These are phyloP conservation scores for Diuraphis noxia DNA, from an alignment of 1,140 invertebrate genomes.

Conservation along the genomic window DNA sequence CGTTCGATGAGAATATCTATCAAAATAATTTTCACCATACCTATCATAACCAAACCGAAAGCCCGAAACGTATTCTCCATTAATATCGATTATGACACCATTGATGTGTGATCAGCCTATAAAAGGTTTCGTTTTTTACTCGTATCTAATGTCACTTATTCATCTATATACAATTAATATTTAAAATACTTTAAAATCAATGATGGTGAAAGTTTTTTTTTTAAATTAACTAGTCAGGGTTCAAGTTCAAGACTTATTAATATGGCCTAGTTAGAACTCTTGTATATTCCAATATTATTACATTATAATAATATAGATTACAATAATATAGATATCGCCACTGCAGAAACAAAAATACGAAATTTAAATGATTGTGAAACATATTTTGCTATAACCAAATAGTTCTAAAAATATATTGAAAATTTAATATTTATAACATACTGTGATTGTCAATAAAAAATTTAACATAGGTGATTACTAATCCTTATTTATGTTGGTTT, in stretches of 20 bases:
- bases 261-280: too few relatives aligned
- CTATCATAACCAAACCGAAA: background rate
- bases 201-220: fast-evolving
- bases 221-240: background rate
- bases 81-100: background rate
- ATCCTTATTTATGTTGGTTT: too few relatives aligned
- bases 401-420: too few relatives aligned
- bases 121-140: background rate
- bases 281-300: too few relatives aligned
- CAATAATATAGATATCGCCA: too few relatives aligned
- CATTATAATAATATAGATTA: too few relatives aligned
- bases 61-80: background rate
- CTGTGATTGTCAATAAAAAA: too few relatives aligned
- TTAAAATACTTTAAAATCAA: background rate
- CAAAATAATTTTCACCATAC: background rate
- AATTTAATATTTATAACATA: too few relatives aligned
- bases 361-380: too few relatives aligned
- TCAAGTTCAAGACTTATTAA: background rate
- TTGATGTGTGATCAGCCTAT: background rate
- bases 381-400: too few relatives aligned
- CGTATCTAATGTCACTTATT: background rate
- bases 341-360: too few relatives aligned
- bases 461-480: too few relatives aligned
- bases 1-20: background rate
- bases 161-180: background rate